A percentile compares a stretch with the other conserved stretches of the same genome.
phyloP scores from a whole-genome alignment of 1,140 invertebrate species.

The Orchesella cincta region DNA sequence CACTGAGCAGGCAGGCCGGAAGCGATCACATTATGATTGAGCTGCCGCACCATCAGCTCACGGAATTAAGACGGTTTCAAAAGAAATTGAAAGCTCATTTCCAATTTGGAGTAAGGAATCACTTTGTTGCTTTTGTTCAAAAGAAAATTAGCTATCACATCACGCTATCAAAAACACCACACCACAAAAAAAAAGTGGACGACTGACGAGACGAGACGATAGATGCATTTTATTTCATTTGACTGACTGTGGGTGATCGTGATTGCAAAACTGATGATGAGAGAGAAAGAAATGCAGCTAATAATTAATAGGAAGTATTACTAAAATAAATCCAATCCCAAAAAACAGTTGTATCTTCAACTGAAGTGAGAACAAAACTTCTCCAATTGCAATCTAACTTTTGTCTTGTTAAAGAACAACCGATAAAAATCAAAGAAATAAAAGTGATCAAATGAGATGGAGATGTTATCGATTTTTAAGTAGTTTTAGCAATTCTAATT shows the following conservation, averaged over 20 bases:
- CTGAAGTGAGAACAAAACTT: background rate
- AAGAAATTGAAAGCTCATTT: too few relatives aligned
- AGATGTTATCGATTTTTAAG: too few relatives aligned
- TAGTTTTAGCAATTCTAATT: too few relatives aligned
- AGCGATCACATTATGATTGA: too few relatives aligned
- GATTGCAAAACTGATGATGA: background rate
- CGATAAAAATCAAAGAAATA: background rate
- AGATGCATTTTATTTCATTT: background rate
- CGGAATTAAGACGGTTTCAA: too few relatives aligned
- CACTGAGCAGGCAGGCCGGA: too few relatives aligned
- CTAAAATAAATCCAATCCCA: background rate
- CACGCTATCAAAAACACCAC: background rate
- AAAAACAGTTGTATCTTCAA: background rate
- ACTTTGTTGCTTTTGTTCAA: too few relatives aligned
- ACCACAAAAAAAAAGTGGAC: background rate
- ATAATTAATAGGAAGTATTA: background rate
- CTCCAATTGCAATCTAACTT: background rate
- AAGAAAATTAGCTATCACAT: background rate
- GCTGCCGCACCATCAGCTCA: too few relatives aligned
- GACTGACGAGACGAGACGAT: background rate
- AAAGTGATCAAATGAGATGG: background rate
- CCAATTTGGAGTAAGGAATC: too few relatives aligned
- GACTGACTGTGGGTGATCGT: constrained; percentile 4
- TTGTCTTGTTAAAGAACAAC: background rate
- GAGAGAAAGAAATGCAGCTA: too few relatives aligned